Percentiles rank a stretch among this genome's conserved stretches.
Evolutionary conservation across 2,888 invertebrate species (phyloP).

Genomic region (Tetheella fluctuosa): DNA sequence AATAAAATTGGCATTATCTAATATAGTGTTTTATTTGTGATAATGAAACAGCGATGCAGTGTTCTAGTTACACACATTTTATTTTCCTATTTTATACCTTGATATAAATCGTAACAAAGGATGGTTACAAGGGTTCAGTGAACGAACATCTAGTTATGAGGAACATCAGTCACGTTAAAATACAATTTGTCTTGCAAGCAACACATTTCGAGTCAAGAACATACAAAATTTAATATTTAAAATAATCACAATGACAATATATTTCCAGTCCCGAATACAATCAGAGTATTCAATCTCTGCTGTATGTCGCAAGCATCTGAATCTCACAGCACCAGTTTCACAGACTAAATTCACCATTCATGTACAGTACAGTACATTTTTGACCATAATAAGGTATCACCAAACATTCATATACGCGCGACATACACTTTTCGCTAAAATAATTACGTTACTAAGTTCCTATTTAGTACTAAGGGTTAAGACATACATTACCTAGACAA

Average conservation of each 20-base stretch:
- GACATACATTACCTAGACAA: slow-evolving; percentile 76
- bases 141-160: slow-evolving; percentile 67
- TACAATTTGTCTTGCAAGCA: slow-evolving; percentile 71
- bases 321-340: slow-evolving; percentile 79
- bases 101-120: slow-evolving; percentile 81
- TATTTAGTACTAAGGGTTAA: slow-evolving; percentile 74
- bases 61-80: slow-evolving; percentile 82
- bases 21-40: slow-evolving; percentile 40
- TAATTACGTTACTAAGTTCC: slow-evolving; percentile 67
- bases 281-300: slow-evolving; percentile 51
- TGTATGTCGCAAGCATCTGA: slow-evolving; percentile 78
- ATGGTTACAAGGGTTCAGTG: slow-evolving; percentile 69
- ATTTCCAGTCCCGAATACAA: slow-evolving; percentile 67
- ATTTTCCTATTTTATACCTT: slow-evolving; percentile 79
- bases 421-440: slow-evolving; percentile 73
- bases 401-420: slow-evolving; percentile 75
- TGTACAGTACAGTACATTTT: slow-evolving; percentile 22
- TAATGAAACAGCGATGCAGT: slow-evolving; percentile 69
- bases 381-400: slow-evolving; percentile 44
- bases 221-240: slow-evolving; percentile 61
- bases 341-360: slow-evolving; percentile 50
- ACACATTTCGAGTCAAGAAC: slow-evolving; percentile 62
- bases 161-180: slow-evolving; percentile 77
- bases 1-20: slow-evolving; percentile 66
- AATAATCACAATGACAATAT: slow-evolving; percentile 60